Evolutionary conservation across 2,888 invertebrate species (phyloP).

Genomic region (Drosophila putrida): DNA sequence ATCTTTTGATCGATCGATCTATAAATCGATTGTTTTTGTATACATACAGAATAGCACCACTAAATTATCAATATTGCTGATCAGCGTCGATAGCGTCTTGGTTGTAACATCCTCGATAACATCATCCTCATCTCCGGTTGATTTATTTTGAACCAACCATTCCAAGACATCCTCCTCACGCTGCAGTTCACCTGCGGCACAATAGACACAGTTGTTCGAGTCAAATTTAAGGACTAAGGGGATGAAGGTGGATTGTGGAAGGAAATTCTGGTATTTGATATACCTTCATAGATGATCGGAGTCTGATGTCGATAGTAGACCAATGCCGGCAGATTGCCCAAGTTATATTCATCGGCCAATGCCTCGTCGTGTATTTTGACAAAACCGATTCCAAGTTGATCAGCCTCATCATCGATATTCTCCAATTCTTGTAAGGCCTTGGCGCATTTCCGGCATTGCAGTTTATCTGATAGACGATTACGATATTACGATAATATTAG

Average conservation of each 20-base stretch:
- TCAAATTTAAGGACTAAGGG: neutral
- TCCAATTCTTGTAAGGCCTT: slow-evolving; percentile 96
- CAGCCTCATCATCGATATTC: slow-evolving; percentile 97
- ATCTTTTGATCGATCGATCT: slow-evolving; percentile 25
- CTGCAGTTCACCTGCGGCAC: slow-evolving; percentile 91
- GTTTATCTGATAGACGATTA: slow-evolving; percentile 89
- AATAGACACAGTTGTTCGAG: slow-evolving; percentile 12
- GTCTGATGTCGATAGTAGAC: slow-evolving; percentile 98
- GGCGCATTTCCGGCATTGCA: slow-evolving; percentile 96
- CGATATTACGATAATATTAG: slow-evolving; percentile 35
- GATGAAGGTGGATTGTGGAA: neutral
- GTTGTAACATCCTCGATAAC: slow-evolving; percentile 97
- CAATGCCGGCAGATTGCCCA: slow-evolving; percentile 94
- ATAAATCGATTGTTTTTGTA: slow-evolving; percentile 6
- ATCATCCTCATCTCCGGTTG: slow-evolving; percentile 96
- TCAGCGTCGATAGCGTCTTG: slow-evolving; percentile 94
- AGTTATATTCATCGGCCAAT: slow-evolving; percentile 96
- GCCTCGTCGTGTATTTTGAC: slow-evolving; percentile 97
- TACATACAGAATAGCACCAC: slow-evolving; percentile 96
- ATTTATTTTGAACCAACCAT: slow-evolving; percentile 97
- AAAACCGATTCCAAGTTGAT: slow-evolving; percentile 96
- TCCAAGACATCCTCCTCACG: slow-evolving; percentile 96
- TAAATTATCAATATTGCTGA: slow-evolving; percentile 95
- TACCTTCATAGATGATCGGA: slow-evolving; percentile 97
- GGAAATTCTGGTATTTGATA: slow-evolving; percentile 48